These are phyloP conservation scores for Acromyrmex charruanus DNA, from an alignment of 1,140 invertebrate species.

Conservation along the genomic window DNA sequence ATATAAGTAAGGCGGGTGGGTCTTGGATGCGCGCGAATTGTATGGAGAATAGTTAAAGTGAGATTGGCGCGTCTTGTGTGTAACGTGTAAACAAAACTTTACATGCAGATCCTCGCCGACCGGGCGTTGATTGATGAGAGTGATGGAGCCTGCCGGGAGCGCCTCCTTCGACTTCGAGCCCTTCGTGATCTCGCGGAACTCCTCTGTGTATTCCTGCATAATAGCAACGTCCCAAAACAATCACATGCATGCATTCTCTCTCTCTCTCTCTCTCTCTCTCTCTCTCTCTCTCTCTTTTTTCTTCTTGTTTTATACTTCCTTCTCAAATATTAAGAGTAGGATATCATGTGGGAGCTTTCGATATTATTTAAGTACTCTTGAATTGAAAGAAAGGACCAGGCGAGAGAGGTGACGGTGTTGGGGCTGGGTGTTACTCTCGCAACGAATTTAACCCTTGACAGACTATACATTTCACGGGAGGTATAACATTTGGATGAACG, in stretches of 20 bases:
- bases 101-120: conserved; percentile 98
- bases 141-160: conserved; percentile 96
- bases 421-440: conserved; percentile 39
- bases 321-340: conserved; percentile 17
- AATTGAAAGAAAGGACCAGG: background rate
- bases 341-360: background rate
- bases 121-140: conserved; percentile 97
- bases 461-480: background rate
- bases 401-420: conserved; percentile 22
- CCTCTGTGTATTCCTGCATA: conserved; percentile 97
- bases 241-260: conserved; percentile 84
- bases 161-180: conserved; percentile 96
- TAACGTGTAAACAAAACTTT: conserved; percentile 86
- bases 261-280: background rate
- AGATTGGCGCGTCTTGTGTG: background rate
- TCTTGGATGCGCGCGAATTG: conserved; percentile 1
- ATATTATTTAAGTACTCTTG: background rate
- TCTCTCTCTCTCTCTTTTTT: background rate
- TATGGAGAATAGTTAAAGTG: conserved; percentile 27
- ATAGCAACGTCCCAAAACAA: conserved; percentile 85
- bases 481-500: conserved; percentile 17
- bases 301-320: background rate
- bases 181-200: conserved; percentile 98
- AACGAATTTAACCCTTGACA: conserved; percentile 45
- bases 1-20: background rate